phyloP scores from a whole-genome alignment of 2,888 invertebrate species.

The Nyleta sp. region DNA sequence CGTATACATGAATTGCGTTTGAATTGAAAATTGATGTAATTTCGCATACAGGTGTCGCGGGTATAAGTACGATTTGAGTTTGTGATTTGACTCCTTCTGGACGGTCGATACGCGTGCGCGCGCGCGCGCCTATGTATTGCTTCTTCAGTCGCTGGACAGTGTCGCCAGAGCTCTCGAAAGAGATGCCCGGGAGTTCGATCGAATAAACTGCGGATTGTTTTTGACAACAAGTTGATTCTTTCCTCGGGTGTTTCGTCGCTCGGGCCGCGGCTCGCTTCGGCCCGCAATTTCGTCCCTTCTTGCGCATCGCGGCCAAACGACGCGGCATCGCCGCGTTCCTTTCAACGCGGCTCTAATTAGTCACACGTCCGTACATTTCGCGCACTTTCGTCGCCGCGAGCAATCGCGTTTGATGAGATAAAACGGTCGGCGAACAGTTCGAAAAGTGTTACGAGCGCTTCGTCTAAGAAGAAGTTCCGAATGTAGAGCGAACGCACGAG shows the following conservation, averaged over 20 bases:
- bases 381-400: no score
- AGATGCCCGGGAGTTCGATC: constrained; percentile 79
- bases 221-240: constrained; percentile 43
- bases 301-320: no score
- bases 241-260: not conserved
- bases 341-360: no score
- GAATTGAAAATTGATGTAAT: constrained; percentile 51
- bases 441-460: no score
- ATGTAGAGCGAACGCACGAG: no score
- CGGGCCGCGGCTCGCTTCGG: not conserved
- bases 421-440: no score
- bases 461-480: no score
- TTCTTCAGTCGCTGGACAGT: constrained; percentile 74
- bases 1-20: no score
- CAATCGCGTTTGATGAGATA: no score
- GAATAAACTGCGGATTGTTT: constrained; percentile 63
- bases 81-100: constrained; percentile 60
- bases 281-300: not conserved
- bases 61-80: constrained; percentile 61
- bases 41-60: constrained; percentile 64
- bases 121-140: constrained; percentile 71
- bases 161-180: constrained; percentile 81
- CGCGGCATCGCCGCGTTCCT: no score
- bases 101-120: constrained; percentile 77
- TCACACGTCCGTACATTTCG: no score